phyloP scores from a whole-genome alignment of 2,113 vertebrate species.

The Odontesthes bonariensis region DNA sequence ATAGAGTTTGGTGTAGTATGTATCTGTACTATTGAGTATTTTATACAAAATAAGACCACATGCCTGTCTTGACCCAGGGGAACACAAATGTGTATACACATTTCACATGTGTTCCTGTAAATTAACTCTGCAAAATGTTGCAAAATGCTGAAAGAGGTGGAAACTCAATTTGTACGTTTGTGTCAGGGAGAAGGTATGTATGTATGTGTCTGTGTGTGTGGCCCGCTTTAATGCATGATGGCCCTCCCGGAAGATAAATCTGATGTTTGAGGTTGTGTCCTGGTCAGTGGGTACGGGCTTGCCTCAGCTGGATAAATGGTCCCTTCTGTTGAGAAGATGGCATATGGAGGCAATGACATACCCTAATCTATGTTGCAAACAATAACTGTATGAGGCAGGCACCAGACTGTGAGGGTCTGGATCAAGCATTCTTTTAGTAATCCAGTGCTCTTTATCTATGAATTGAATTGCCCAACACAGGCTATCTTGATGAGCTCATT shows the following conservation, averaged over 20 bases:
- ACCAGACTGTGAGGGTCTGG: constrained; percentile 1
- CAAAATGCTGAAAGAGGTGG: constrained; percentile 50
- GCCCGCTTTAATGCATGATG: not conserved
- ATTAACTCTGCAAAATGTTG: constrained; percentile 10
- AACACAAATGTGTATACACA: constrained; percentile 13
- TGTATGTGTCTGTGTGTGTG: not conserved
- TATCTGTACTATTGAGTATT: not conserved
- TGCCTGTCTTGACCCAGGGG: not conserved
- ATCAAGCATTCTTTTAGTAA: constrained; percentile 15
- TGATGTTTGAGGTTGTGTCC: constrained; percentile 19
- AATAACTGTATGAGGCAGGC: not conserved
- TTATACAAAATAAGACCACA: not conserved
- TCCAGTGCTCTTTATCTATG: constrained; percentile 25
- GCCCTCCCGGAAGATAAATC: constrained; percentile 38
- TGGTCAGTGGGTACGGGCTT: constrained; percentile 37
- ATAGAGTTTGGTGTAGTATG: not conserved
- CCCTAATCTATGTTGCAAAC: constrained; percentile 26
- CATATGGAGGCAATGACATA: constrained; percentile 48
- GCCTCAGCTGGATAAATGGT: constrained; percentile 35
- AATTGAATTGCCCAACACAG: constrained; percentile 13
- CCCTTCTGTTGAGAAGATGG: constrained; percentile 33
- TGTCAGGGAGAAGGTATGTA: not conserved
- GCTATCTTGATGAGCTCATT: constrained; percentile 24
- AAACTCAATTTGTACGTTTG: constrained; percentile 28
- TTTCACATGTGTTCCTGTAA: constrained; percentile 1